Evolutionary conservation across 2,113 vertebrate species (phyloP).

Genomic region (Psephotus haematonotus): DNA sequence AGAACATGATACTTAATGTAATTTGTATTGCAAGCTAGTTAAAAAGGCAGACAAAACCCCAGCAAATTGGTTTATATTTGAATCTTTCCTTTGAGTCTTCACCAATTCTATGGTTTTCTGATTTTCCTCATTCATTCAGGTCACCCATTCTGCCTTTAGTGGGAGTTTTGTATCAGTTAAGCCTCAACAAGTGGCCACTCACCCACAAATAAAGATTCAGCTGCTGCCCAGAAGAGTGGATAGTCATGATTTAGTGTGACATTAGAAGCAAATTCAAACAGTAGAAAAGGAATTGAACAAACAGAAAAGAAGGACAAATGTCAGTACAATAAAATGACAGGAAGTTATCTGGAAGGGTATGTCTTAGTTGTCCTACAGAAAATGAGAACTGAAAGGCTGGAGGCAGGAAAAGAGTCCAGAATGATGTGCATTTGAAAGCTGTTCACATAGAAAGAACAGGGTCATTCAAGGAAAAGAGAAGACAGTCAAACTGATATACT

Average conservation of each 20-base stretch:
- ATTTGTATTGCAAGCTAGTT: neutral
- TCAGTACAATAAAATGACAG: neutral
- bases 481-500: neutral
- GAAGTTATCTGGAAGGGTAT: neutral
- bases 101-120: neutral
- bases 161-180: neutral
- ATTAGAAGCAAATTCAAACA: neutral
- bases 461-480: neutral
- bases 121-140: neutral
- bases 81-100: neutral
- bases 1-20: neutral
- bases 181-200: neutral
- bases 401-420: neutral
- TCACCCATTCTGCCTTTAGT: neutral
- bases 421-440: neutral
- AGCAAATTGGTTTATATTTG: neutral
- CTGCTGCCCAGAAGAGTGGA: neutral
- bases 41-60: neutral
- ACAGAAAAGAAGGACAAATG: neutral
- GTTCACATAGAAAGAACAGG: neutral
- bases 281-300: neutral
- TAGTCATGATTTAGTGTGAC: neutral
- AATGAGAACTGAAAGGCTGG: neutral
- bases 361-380: neutral
- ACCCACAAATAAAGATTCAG: neutral